These are phyloP conservation scores for Neelides sp. DNA, from an alignment of 1,140 invertebrate genomes.

Conservation along the genomic window DNA sequence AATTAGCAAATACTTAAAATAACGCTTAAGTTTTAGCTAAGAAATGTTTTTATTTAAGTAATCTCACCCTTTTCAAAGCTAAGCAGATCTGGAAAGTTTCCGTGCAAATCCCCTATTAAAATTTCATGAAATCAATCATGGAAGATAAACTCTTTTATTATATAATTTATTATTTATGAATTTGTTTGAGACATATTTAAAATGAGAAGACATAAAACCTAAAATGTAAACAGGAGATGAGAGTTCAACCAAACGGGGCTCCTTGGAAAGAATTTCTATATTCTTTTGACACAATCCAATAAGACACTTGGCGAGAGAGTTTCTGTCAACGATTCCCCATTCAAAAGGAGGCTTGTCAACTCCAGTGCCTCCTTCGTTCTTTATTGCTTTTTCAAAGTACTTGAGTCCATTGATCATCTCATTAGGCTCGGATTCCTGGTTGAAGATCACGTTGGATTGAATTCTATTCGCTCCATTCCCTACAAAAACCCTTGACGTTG, in stretches of 20 bases:
- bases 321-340: conserved; percentile 41
- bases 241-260: conserved; percentile 41
- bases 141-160: conserved; percentile 1
- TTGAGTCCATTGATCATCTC: conserved; percentile 43
- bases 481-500: not conserved
- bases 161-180: conserved; percentile 6
- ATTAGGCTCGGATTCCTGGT: conserved; percentile 36
- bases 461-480: conserved; percentile 22
- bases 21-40: no score
- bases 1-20: no score
- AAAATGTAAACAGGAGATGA: conserved; percentile 44
- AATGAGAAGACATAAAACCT: conserved; percentile 32
- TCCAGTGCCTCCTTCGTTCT: conserved; percentile 31
- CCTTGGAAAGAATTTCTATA: conserved; percentile 34
- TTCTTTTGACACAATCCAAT: conserved; percentile 31
- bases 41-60: no score
- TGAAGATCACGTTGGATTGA: conserved; percentile 32
- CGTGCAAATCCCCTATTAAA: conserved; percentile 46
- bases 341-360: conserved; percentile 34
- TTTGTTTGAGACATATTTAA: not conserved
- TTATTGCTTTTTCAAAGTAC: conserved; percentile 41
- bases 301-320: conserved; percentile 27
- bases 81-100: conserved; percentile 46
- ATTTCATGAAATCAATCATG: not conserved
- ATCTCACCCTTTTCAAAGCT: conserved; percentile 53